These are phyloP conservation scores for Columba guinea DNA, from an alignment of 2,797 vertebrate genomes.

Conservation along the genomic window DNA sequence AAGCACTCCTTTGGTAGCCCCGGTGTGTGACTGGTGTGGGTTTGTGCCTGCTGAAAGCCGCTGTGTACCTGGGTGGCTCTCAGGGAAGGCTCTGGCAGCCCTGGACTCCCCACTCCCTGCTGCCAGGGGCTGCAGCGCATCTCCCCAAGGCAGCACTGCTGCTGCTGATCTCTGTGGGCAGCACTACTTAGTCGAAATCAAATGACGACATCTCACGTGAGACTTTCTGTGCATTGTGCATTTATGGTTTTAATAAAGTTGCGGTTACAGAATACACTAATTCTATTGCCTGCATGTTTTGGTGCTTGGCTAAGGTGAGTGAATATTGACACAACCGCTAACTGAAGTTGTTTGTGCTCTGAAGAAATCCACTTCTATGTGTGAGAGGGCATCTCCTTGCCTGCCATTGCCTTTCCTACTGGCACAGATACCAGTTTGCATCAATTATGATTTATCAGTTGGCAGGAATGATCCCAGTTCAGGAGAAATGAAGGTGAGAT, in stretches of 20 bases:
- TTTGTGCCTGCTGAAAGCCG: neutral
- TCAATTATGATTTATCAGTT: neutral
- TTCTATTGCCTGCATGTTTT: fast-evolving
- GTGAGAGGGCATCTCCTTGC: neutral
- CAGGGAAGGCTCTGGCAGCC: fast-evolving
- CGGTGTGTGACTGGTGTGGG: fast-evolving
- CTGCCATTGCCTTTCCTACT: neutral
- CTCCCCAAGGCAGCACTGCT: neutral
- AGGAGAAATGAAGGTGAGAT: neutral
- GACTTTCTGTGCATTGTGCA: fast-evolving
- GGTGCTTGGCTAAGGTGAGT: neutral
- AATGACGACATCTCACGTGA: fast-evolving
- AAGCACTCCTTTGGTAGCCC: neutral
- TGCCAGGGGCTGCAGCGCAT: neutral
- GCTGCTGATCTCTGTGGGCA: fast-evolving
- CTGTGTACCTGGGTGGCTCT: fast-evolving
- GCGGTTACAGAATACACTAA: neutral
- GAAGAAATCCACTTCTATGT: neutral
- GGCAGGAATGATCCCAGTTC: neutral
- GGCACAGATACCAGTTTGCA: neutral
- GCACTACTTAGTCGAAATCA: neutral
- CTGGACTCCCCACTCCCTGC: fast-evolving
- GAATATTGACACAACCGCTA: neutral
- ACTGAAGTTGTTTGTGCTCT: neutral
- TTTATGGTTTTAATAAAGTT: neutral